Percentiles rank a stretch among this genome's conserved stretches.
Conservation (phyloP, 2,888 invertebrate species). For the Chouioia cunea region DNA sequence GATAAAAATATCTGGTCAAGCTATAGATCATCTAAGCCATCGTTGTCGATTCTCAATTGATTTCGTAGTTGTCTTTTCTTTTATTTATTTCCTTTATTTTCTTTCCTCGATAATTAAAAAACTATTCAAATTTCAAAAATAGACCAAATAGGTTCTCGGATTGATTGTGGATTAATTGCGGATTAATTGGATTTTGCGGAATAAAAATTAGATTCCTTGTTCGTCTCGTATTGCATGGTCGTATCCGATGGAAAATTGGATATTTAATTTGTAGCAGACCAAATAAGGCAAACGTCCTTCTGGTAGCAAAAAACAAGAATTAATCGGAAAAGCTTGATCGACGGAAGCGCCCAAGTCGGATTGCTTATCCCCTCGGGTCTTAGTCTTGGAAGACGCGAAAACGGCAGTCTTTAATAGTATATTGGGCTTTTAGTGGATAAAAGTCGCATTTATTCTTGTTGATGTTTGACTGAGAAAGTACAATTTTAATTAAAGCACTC, state of each 20-base stretch:
- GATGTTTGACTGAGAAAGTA: slow-evolving; percentile 10
- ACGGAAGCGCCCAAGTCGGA: slow-evolving; percentile 16
- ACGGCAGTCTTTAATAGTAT: background rate
- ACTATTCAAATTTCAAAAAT: slow-evolving; percentile 3
- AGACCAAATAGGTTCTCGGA: too few relatives aligned
- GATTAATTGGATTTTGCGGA: slow-evolving; percentile 38
- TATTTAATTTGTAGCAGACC: slow-evolving; percentile 42
- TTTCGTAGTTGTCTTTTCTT: background rate
- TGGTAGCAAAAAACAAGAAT: slow-evolving; percentile 26
- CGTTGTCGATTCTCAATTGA: too few relatives aligned
- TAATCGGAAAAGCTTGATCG: slow-evolving; percentile 44
- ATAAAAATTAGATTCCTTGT: too few relatives aligned
- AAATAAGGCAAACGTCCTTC: slow-evolving; percentile 34
- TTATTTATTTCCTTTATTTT: slow-evolving; percentile 7
- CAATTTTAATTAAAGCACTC: too few relatives aligned
- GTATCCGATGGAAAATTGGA: slow-evolving; percentile 43
- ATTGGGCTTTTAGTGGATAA: background rate
- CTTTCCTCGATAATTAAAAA: slow-evolving; percentile 7
- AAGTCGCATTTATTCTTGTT: slow-evolving; percentile 17
- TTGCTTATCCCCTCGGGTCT: slow-evolving; percentile 25
- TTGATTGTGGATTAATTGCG: too few relatives aligned
- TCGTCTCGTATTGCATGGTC: slow-evolving; percentile 31
- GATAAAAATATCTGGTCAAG: slow-evolving; percentile 59
- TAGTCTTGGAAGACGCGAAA: slow-evolving; percentile 5
- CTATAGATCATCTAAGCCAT: slow-evolving; percentile 31